Conservation (phyloP, 1,140 invertebrate species). For the Asbolus verrucosus region DNA sequence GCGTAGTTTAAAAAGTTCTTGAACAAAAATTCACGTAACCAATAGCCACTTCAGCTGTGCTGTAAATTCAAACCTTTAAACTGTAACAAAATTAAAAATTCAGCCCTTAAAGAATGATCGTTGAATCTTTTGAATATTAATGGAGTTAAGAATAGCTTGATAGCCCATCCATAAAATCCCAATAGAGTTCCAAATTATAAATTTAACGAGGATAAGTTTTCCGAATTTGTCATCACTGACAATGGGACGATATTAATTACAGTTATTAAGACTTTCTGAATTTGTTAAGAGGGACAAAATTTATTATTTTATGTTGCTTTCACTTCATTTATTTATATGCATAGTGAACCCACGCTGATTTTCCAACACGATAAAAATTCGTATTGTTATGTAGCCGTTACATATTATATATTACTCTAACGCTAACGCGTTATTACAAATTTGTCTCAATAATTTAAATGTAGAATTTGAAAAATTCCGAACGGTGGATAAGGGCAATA, state of each 20-base stretch:
- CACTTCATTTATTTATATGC: conserved; percentile 28
- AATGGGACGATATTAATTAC: conserved; percentile 17
- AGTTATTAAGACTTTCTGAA: conserved; percentile 10
- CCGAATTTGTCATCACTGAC: conserved; percentile 9
- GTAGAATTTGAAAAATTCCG: conserved; percentile 30
- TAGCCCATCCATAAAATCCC: neutral
- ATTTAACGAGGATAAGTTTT: conserved; percentile 15
- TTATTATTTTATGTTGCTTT: conserved; percentile 12
- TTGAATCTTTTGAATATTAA: conserved; percentile 24
- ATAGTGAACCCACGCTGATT: conserved; percentile 13
- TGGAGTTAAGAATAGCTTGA: conserved; percentile 14
- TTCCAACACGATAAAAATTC: conserved; percentile 10
- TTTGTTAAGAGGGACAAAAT: conserved; percentile 27
- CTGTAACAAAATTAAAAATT: conserved; percentile 33
- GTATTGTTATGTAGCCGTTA: conserved; percentile 23
- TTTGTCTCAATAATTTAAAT: conserved; percentile 29
- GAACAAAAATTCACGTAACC: conserved; percentile 17
- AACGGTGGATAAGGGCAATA: conserved; percentile 34
- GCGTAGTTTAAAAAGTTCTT: conserved; percentile 13
- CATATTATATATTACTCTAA: conserved; percentile 13
- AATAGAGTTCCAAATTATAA: neutral
- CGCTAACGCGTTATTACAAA: conserved; percentile 23
- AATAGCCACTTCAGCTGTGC: conserved; percentile 18
- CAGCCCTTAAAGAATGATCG: conserved; percentile 16
- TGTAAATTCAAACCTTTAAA: conserved; percentile 23